Evolutionary conservation across 2,797 vertebrate genomes (phyloP), one percentile per base, ranked within the genome.

Genomic region (Nannoperca australis): DNA sequence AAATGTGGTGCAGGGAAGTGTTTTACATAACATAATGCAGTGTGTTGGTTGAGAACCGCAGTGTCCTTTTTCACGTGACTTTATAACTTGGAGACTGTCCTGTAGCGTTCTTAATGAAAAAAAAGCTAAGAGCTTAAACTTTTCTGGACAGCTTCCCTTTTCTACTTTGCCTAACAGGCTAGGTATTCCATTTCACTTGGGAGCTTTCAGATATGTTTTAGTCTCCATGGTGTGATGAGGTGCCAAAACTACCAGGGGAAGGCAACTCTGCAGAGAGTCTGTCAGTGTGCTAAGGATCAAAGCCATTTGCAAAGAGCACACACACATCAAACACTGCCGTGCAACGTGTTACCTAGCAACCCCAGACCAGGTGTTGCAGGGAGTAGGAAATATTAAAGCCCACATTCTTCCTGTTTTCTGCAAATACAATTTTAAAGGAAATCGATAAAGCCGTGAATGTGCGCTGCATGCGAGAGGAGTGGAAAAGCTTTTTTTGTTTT

Each of bases 281-380:
- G 88, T 94, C 90, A 91, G 87, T 62, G 89, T 88, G 87, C 82
- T 67, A 62, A 90, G 92, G 92, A 95, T 95, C 94, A 95, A 95
- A 95, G 94, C 89, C 90, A 89, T 93, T 93, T 92, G 83, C 91
- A 92, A 94, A 94, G 88, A 92, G 92, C 88, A 82, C 82, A 84
- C 84, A 87, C 90, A 91, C 91, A 93, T 94, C 94, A 94, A 93
- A 93, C 88, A 81, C 82, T 53, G 80, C 82, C 20, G 67, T 79
- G 87, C 89, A 85, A 90, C 74, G 89, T 85, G 95, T 95, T 95
- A 90, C 95, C 93, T 95, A 96, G 95, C 95, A 95, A 95, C 95
- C 84, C 78, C 84, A 84, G 93, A 92, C 92, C 93, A 94, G 92
- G 92, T 94, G 91, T 94, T 93, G 82, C 79, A 66, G 84, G 83